These are phyloP conservation scores for Ischnus inquisitorius DNA, from an alignment of 2,888 invertebrate species.

Conservation along the genomic window DNA sequence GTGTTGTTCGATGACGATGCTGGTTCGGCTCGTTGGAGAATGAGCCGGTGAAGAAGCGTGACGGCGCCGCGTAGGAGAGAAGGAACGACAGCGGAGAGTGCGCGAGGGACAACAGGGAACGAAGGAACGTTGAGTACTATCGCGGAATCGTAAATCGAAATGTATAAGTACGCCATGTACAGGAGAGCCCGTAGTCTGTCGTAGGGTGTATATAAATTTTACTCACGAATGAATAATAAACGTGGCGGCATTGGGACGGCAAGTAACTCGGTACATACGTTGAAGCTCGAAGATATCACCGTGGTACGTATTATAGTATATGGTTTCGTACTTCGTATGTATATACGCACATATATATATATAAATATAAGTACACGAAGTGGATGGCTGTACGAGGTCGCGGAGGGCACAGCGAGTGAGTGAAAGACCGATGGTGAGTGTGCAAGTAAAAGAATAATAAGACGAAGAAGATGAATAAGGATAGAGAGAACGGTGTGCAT, in stretches of 20 bases:
- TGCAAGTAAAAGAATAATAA: slow-evolving; percentile 49
- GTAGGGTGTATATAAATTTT: slow-evolving; percentile 78
- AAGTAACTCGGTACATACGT: slow-evolving; percentile 53
- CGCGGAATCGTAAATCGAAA: slow-evolving; percentile 76
- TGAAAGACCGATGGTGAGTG: slow-evolving; percentile 30
- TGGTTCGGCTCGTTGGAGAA: slow-evolving; percentile 52
- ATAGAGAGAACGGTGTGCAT: slow-evolving; percentile 66
- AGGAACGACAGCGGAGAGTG: not conserved
- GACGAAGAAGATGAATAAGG: slow-evolving; percentile 57
- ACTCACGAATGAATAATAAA: slow-evolving; percentile 80
- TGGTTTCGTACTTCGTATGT: slow-evolving; percentile 27
- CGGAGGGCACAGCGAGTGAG: slow-evolving; percentile 55
- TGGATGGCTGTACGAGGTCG: slow-evolving; percentile 5
- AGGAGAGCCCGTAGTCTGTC: slow-evolving; percentile 55
- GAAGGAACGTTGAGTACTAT: slow-evolving; percentile 63
- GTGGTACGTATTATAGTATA: slow-evolving; percentile 53
- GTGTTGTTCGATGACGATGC: slow-evolving; percentile 58
- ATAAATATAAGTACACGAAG: not conserved
- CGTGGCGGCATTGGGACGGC: slow-evolving; percentile 68
- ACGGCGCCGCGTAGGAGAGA: slow-evolving; percentile 43
- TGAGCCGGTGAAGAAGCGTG: slow-evolving; percentile 51
- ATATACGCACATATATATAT: not conserved
- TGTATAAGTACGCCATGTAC: slow-evolving; percentile 68
- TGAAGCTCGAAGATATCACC: slow-evolving; percentile 52
- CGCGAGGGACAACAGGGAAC: slow-evolving; percentile 2